Conservation (phyloP, 1,140 invertebrate genomes). For the Anastatus disparis region DNA sequence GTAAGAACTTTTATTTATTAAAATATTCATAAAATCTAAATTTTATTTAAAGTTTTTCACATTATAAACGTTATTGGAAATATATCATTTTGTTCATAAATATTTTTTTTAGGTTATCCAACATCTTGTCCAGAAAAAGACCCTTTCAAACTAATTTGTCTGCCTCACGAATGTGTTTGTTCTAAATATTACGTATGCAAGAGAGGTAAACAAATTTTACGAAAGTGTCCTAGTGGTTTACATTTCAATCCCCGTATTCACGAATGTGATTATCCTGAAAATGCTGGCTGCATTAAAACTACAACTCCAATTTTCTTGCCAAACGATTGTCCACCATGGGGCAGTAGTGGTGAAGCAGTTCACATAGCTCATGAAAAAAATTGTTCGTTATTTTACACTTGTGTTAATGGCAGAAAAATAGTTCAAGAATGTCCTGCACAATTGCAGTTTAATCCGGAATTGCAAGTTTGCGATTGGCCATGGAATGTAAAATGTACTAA, state of each 20-base stretch:
- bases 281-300: background rate
- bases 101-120: background rate
- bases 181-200: constrained; percentile 13
- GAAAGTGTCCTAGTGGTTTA: background rate
- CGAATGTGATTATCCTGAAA: background rate
- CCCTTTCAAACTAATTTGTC: background rate
- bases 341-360: background rate
- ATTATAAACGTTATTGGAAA: too few relatives aligned
- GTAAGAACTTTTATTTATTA: background rate
- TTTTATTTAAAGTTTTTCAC: too few relatives aligned
- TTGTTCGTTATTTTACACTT: constrained; percentile 13
- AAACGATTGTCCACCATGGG: background rate
- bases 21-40: too few relatives aligned
- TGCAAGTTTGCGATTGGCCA: constrained; percentile 25
- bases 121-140: constrained; percentile 4
- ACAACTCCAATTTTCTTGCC: background rate
- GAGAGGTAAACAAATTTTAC: background rate
- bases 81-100: background rate
- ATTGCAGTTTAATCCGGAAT: constrained; percentile 15
- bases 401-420: background rate
- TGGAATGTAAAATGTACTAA: constrained; percentile 9
- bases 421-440: background rate
- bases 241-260: constrained; percentile 3
- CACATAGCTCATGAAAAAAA: constrained; percentile 21
- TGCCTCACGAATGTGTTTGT: constrained; percentile 25